phyloP scores from a whole-genome alignment of 1,140 invertebrate genomes.

The Cyphomyrmex costatus region DNA sequence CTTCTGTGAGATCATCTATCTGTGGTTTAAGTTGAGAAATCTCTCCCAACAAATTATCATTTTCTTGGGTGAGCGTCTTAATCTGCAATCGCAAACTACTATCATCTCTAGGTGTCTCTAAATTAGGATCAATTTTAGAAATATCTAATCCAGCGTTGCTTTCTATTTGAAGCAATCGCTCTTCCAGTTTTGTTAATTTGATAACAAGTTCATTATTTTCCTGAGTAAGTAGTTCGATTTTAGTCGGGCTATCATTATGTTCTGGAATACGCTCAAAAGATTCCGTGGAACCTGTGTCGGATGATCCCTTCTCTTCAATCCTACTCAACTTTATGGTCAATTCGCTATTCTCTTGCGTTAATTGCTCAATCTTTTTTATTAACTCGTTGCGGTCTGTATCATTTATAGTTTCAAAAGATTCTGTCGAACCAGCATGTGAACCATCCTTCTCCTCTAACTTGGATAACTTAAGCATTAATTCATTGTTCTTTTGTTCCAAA shows the following conservation, averaged over 20 bases:
- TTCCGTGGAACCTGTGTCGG: slow-evolving; percentile 84
- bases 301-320: slow-evolving; percentile 88
- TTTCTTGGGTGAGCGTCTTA: slow-evolving; percentile 83
- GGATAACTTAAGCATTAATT: slow-evolving; percentile 75
- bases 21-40: slow-evolving; percentile 69
- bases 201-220: slow-evolving; percentile 88
- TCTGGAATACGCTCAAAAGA: slow-evolving; percentile 84
- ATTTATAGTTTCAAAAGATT: slow-evolving; percentile 80
- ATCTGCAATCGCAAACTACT: slow-evolving; percentile 82
- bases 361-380: slow-evolving; percentile 89
- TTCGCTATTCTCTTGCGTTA: slow-evolving; percentile 88
- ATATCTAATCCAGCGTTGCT: slow-evolving; percentile 2
- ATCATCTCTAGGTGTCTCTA: slow-evolving; percentile 40
- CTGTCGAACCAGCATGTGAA: slow-evolving; percentile 79
- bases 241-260: slow-evolving; percentile 88
- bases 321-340: slow-evolving; percentile 87
- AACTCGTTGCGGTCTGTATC: slow-evolving; percentile 86
- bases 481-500: slow-evolving; percentile 88
- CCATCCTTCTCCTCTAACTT: slow-evolving; percentile 76
- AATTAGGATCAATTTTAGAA: slow-evolving; percentile 32
- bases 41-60: slow-evolving; percentile 78
- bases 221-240: slow-evolving; percentile 89
- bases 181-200: slow-evolving; percentile 86
- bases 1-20: slow-evolving; percentile 49
- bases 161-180: slow-evolving; percentile 74